phyloP scores from a whole-genome alignment of 2,888 invertebrate genomes.

The Amphipoea oculea region DNA sequence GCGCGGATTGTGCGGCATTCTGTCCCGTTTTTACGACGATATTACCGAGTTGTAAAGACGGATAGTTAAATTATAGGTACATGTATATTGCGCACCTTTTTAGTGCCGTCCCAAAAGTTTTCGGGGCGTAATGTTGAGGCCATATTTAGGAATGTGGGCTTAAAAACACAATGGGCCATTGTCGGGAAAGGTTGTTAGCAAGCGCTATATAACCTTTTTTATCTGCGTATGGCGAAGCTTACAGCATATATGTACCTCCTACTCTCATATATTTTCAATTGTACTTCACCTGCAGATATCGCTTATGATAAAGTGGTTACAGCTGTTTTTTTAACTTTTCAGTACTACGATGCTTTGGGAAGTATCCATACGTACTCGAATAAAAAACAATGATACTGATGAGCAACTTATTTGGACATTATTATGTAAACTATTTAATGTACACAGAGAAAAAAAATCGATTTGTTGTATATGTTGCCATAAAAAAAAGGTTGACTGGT shows the following conservation, averaged over 20 bases:
- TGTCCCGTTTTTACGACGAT: conserved; percentile 52
- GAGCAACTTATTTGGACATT: neutral
- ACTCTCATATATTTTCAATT: conserved; percentile 28
- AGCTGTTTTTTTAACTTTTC: neutral
- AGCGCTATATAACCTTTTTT: conserved; percentile 52
- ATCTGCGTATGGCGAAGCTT: conserved; percentile 25
- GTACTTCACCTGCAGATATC: conserved; percentile 10
- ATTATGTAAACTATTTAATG: neutral
- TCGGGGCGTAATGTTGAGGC: conserved; percentile 39
- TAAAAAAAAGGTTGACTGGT: too few species aligned
- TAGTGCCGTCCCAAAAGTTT: conserved; percentile 45
- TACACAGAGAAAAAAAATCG: neutral
- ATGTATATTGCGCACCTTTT: conserved; percentile 48
- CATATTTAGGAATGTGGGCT: conserved; percentile 51
- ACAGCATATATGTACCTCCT: conserved; percentile 21
- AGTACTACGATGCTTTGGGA: neutral
- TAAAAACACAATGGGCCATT: conserved; percentile 61
- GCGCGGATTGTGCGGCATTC: conserved; percentile 38
- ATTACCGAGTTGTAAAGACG: conserved; percentile 53
- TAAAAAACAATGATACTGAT: neutral
- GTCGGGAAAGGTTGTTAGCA: conserved; percentile 44
- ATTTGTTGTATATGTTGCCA: neutral
- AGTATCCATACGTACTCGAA: neutral
- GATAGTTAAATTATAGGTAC: conserved; percentile 58
- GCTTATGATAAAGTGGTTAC: conserved; percentile 22